Evolutionary conservation across 2,888 invertebrate genomes (phyloP), one percentile per base, ranked within the genome.

Genomic region (Polydrusus pterygomalis): DNA sequence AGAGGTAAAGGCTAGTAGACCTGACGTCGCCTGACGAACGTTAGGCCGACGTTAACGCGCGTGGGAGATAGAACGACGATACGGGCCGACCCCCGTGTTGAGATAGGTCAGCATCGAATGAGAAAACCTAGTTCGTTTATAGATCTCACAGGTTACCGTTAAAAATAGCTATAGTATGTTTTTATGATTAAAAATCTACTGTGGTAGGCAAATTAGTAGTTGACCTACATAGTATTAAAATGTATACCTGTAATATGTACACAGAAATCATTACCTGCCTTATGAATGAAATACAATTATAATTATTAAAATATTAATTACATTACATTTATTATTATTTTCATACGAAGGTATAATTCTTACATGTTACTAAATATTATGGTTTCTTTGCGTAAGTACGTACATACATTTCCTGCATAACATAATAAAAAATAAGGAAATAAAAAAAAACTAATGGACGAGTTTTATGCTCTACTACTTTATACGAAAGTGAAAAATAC

Each of bases 381-480:
- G 49, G n/a, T 34, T 45, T 51, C 20, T 70, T 70, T 62, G 63
- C 70, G 70, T 62, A 70, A 70, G 34, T 25, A 34, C 10, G 34
- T 25, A 34, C 10, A n/a, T 45, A 49, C 45, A 25, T 34, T 65
- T 65, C 65, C 65, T 65, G 34, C 49, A 25, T 30, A 65, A 51
- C 34, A 51, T 38, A 60, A 38, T 38, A 49, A 64, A 74, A 74
- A 74, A 74, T 30, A 25, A 74, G 74, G 74, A 74, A 74, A 74
- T 20, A 69, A 68, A 63, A n/a, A n/a, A 40, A 74, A 63, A 20
- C 45, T 69, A 74, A 74, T 69, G 51, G 63, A 63, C 63, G 74
- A 74, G 43, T 74, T 74, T 74, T 56, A 74, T 45, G 74, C 74
- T 74, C 74, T 74, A 69, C 69, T 69, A 74, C 74, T 38, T 20